Base-by-base conservation (phyloP, 2,888 invertebrate genomes). In the Eucera pruinosa region DNA sequence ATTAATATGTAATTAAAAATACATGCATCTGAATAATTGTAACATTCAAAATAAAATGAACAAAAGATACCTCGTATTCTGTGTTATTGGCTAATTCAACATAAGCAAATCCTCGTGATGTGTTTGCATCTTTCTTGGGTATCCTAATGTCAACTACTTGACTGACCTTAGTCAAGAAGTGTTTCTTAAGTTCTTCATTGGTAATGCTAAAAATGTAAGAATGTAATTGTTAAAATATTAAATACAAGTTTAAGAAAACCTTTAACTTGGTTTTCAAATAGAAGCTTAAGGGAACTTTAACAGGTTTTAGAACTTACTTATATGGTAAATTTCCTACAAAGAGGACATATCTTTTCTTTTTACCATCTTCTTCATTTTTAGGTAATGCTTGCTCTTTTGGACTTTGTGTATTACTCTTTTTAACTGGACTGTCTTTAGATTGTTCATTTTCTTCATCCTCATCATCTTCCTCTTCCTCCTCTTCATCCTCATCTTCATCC, bases 291-390 rank as follows among this genome's bases (percentile, higher is more conserved):
- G n/a, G n/a, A n/a, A n/a, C n/a, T n/a, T n/a, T n/a, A n/a, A n/a
- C n/a, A n/a, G n/a, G n/a, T n/a, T n/a, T n/a, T n/a, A n/a, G n/a
- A n/a, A n/a, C 89, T 90, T 86, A 91, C 91, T 89, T 89, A 73
- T 86, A 93, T 6, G 93, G 90, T 50, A 94, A 75, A 81, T 94
- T 94, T 62, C 93, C 93, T 50, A 93, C 92, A 78, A 93, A 93
- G 9, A 93, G 84, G 43, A 93, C 92, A 67, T 90, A 93, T 87
- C 92, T 86, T 23, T 87, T 86, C 41, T 89, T 89, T 54, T 89
- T 89, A 2, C 54, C 20, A 7, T 68, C 45, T 7, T 62, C 43
- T 1, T 43, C 61, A n/a, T 36, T 58, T 20, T 65, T 30, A 27
- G 60, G 6, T 33, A 61, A 54, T 0, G 36, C 72, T 3, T 71